phyloP scores from a whole-genome alignment of 2,888 invertebrate genomes.

The Phyto melanocephala region DNA sequence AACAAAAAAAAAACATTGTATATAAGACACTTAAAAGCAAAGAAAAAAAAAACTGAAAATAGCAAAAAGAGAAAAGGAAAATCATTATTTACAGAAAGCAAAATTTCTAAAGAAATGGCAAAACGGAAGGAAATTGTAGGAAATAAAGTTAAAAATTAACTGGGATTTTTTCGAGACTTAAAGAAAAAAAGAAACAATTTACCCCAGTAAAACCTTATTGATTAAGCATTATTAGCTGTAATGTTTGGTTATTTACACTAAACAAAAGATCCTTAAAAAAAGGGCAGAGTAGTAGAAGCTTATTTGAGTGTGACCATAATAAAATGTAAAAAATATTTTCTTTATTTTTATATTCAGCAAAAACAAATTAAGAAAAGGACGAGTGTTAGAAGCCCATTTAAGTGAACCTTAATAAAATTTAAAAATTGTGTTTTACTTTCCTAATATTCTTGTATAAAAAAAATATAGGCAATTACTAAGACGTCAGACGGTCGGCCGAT shows the following conservation, averaged over 20 bases:
- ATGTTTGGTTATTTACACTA: not conserved
- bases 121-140: slow-evolving; percentile 10
- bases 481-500: not conserved
- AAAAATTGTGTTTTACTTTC: not conserved
- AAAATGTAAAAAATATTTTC: no score
- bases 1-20: not conserved
- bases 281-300: not conserved
- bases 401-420: no score
- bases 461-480: not conserved
- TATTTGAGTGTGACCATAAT: no score
- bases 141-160: slow-evolving; percentile 19
- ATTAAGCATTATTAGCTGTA: slow-evolving; percentile 1
- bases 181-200: not conserved
- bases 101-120: not conserved
- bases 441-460: not conserved
- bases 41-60: no score
- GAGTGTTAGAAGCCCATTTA: no score
- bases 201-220: no score
- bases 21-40: not conserved
- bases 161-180: not conserved
- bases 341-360: no score
- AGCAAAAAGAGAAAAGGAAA: not conserved
- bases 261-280: no score
- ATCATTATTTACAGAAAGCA: not conserved
- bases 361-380: no score